Evolutionary conservation across 2,797 vertebrate species (phyloP).

Genomic region (Ptychobarbus kaznakovi): DNA sequence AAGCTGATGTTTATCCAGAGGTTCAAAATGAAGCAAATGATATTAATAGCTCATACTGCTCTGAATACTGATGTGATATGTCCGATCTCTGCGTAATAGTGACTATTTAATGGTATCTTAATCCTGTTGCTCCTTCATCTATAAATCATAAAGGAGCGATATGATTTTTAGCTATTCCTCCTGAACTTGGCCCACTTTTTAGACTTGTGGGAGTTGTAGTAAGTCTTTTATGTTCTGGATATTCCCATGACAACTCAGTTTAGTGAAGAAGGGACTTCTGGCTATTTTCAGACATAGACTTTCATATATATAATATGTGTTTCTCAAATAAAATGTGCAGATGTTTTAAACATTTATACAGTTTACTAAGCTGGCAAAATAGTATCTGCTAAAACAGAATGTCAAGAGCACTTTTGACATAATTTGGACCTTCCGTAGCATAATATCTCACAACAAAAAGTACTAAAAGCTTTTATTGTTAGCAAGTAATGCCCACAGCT

Average conservation of each 20-base stretch:
- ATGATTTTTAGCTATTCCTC: conserved; percentile 41
- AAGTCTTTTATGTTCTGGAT: conserved; percentile 27
- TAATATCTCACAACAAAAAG: not conserved
- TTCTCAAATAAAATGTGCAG: conserved; percentile 3
- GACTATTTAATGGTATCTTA: conserved; percentile 23
- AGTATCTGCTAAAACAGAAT: conserved; percentile 7
- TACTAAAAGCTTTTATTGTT: conserved; percentile 35
- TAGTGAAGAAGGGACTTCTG: conserved; percentile 23
- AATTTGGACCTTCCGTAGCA: not conserved
- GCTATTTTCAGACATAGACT: conserved; percentile 20
- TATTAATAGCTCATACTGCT: not conserved
- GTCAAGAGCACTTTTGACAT: not conserved
- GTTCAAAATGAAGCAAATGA: not conserved
- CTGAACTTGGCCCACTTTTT: conserved; percentile 35
- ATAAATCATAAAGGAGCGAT: conserved; percentile 19
- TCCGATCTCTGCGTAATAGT: not conserved
- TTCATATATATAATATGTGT: not conserved
- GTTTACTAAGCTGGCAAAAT: not conserved
- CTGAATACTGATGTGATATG: not conserved
- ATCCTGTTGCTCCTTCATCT: conserved; percentile 22
- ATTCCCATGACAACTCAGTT: conserved; percentile 36
- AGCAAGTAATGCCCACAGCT: conserved; percentile 17
- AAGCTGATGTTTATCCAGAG: not conserved
- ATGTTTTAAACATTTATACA: not conserved
- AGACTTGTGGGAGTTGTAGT: conserved; percentile 28